Evolutionary conservation across 2,888 invertebrate species (phyloP).

Genomic region (Phaedon cochleariae): DNA sequence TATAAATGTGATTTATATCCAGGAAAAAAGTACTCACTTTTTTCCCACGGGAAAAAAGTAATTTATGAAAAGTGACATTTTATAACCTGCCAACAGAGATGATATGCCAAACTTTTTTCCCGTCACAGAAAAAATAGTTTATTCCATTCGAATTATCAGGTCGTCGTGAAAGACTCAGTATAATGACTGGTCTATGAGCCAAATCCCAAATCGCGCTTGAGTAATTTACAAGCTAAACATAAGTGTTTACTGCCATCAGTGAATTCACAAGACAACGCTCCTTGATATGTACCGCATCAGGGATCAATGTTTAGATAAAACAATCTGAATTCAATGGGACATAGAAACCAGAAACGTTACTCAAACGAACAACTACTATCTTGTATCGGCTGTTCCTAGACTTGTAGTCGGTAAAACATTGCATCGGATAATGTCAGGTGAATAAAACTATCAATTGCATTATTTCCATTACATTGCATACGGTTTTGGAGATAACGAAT

Average conservation of each 20-base stretch:
- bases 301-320: slow-evolving; percentile 4
- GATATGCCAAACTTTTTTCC: too few species aligned
- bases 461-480: slow-evolving; percentile 8
- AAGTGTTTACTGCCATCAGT: slow-evolving; percentile 16
- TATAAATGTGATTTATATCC: too few species aligned
- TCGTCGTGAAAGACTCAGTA: too few species aligned
- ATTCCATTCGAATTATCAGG: too few species aligned
- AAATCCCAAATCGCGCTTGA: too few species aligned
- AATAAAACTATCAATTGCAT: slow-evolving; percentile 17
- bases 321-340: slow-evolving; percentile 7
- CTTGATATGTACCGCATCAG: slow-evolving; percentile 10
- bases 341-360: slow-evolving; percentile 9
- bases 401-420: background rate
- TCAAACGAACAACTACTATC: background rate
- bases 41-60: too few species aligned
- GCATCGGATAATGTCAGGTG: slow-evolving; percentile 9
- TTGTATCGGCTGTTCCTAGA: background rate
- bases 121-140: too few species aligned
- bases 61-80: too few species aligned
- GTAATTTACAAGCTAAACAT: background rate
- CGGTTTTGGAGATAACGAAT: slow-evolving; percentile 11
- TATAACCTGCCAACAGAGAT: too few species aligned
- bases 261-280: slow-evolving; percentile 11
- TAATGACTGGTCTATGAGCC: too few species aligned
- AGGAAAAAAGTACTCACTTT: too few species aligned